Evolutionary conservation across 1,140 invertebrate species (phyloP).

Genomic region (Globodera ellingtonae): DNA sequence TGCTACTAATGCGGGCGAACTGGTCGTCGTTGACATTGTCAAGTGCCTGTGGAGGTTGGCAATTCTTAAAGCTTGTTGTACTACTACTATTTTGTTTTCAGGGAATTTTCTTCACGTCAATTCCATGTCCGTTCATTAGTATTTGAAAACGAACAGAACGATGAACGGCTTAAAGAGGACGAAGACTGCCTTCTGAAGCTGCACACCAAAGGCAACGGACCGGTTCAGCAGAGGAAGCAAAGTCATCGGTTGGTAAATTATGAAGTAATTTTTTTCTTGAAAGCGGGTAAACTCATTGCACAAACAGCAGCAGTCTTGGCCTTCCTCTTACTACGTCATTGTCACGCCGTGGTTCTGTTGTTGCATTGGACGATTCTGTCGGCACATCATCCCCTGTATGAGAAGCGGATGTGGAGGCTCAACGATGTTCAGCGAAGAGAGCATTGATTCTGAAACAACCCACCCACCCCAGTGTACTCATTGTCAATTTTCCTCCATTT

Average conservation of each 20-base stretch:
- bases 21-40: constrained; percentile 68
- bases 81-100: background rate
- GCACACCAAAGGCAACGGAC: background rate
- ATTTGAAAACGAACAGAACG: constrained; percentile 16
- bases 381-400: background rate
- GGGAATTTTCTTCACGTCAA: constrained; percentile 23
- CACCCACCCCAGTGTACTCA: too few species aligned
- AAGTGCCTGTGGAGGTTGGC: constrained; percentile 66
- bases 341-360: background rate
- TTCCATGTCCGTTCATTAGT: constrained; percentile 2
- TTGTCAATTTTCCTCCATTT: too few species aligned
- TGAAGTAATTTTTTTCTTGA: too few species aligned
- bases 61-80: background rate
- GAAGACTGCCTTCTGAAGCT: background rate
- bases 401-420: background rate
- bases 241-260: background rate
- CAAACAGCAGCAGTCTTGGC: background rate
- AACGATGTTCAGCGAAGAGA: too few species aligned
- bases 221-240: background rate
- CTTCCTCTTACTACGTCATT: background rate
- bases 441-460: too few species aligned
- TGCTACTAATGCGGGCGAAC: constrained; percentile 69
- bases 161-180: background rate
- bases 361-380: background rate
- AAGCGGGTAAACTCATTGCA: too few species aligned